Base-by-base conservation (phyloP, 1,140 invertebrate species). In the Polypedilum vanderplanki region DNA sequence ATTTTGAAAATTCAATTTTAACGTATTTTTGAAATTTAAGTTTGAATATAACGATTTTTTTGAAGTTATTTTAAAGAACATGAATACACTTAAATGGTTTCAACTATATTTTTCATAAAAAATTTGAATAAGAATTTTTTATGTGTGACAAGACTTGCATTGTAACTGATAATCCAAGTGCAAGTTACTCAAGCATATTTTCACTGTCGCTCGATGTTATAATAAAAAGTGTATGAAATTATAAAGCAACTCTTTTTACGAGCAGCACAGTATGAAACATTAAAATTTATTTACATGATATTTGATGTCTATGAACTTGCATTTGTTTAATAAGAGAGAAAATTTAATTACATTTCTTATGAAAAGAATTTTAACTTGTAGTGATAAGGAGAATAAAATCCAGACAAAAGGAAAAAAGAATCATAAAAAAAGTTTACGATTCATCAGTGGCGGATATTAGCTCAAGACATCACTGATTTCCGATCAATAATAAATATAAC, bases 381-480 rank as follows among this genome's bases (percentile, higher is more conserved):
- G 24, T 33, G 24, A 33, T 33, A 33, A 33, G 5, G 5, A 3
- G 24, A 33, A 33, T 57, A 4, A 57, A 57, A n/a, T 57, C 46
- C 46, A 57, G 46, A 57, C 46, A 57, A 57, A 15, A 57, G 10
- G n/a, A n/a, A 57, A 57, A 3, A 15, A 57, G n/a, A 57, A 57
- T 57, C 46, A n/a, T 57, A 57, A 57, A 57, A 57, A 57, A 15
- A 57, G n/a, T 57, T 57, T 57, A 57, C n/a, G 12, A n/a, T n/a
- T 57, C 46, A 57, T 57, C 46, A 57, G 46, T 57, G 46, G 46
- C 46, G 46, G 46, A 57, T 57, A 57, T 57, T 57, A 57, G 46
- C 46, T n/a, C 46, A 57, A 57, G 46, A 57, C 46, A 57, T 57
- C 46, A 57, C 46, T 57, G 46, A 57, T 57, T 57, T 57, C 46